These are phyloP conservation scores for Platycercus adscitus DNA, from an alignment of 2,113 vertebrate genomes.

Conservation along the genomic window DNA sequence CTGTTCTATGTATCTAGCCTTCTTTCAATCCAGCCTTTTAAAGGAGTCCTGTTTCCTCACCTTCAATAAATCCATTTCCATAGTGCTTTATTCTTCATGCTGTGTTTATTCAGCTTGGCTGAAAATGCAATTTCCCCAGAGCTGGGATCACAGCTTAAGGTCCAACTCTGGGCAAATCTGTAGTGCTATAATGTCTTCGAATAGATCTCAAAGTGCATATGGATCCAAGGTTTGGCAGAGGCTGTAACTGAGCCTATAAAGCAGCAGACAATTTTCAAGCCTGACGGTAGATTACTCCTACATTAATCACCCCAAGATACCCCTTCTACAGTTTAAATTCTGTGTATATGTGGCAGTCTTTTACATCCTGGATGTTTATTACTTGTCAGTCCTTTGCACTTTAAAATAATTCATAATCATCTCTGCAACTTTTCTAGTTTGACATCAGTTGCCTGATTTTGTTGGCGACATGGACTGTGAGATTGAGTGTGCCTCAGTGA, in stretches of 20 bases:
- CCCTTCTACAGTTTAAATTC: background rate
- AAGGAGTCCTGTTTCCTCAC: background rate
- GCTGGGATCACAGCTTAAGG: background rate
- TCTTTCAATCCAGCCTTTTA: background rate
- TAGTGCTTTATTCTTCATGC: background rate
- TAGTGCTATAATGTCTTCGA: background rate
- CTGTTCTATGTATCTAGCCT: background rate
- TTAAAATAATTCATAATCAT: conserved; percentile 19
- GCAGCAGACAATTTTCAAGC: background rate
- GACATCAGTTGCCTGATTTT: background rate
- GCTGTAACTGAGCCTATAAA: background rate
- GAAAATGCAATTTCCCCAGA: background rate
- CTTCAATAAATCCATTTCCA: background rate
- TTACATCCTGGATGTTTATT: background rate
- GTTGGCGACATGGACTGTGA: background rate
- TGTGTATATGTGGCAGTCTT: background rate
- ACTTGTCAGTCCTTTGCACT: background rate
- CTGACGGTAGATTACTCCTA: background rate
- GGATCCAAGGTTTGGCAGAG: background rate
- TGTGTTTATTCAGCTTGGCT: background rate
- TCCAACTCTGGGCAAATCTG: background rate
- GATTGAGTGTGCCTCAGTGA: background rate
- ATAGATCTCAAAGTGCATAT: background rate
- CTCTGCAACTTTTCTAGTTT: background rate
- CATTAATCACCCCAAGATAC: background rate